These are phyloP conservation scores for Rafetus swinhoei DNA, from an alignment of 2,113 vertebrate species.

Conservation along the genomic window DNA sequence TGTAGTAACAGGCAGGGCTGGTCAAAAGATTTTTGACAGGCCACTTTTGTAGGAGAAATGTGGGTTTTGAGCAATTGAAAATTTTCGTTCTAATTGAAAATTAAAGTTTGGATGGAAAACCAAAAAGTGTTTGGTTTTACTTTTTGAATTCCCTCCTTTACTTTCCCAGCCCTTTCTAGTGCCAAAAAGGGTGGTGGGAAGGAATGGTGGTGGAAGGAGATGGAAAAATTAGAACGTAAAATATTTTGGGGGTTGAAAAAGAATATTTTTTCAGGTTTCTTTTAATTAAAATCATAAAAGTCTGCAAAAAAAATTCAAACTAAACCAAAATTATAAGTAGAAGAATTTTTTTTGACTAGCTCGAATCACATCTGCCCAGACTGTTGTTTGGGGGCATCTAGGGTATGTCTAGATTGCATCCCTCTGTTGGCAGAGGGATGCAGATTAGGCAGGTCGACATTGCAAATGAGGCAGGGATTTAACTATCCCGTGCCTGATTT, in stretches of 20 bases:
- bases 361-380: not conserved
- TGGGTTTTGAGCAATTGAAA: not conserved
- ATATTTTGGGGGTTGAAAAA: not conserved
- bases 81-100: not conserved
- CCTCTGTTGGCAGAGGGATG: too few species aligned
- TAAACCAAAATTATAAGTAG: not conserved
- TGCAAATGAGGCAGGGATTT: too few species aligned
- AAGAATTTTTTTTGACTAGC: not conserved
- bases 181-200: not conserved
- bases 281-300: not conserved
- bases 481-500: too few species aligned
- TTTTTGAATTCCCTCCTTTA: not conserved
- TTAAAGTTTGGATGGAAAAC: not conserved
- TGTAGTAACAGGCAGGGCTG: not conserved
- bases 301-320: not conserved
- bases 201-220: not conserved
- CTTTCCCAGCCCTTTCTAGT: not conserved
- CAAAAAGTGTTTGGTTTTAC: not conserved
- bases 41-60: not conserved
- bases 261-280: not conserved
- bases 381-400: not conserved
- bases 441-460: too few species aligned
- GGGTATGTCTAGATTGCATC: too few species aligned
- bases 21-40: not conserved
- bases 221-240: not conserved